Conservation (phyloP, 2,113 vertebrate genomes). For the Corythornis vintsioides region DNA sequence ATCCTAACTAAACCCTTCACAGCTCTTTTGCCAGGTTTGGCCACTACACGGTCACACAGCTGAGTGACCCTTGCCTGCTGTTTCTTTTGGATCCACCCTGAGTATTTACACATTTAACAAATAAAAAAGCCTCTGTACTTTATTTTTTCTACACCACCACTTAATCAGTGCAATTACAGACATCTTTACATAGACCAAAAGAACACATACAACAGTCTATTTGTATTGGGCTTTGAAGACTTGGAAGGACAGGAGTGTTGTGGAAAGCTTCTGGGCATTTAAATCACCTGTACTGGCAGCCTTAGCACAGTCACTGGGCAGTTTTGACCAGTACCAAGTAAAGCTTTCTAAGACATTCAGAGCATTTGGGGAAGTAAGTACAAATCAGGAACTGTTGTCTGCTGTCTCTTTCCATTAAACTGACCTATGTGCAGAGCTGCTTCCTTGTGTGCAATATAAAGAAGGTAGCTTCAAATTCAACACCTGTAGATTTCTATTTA, state of each 20-base stretch:
- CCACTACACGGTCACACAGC: background rate
- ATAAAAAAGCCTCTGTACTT: background rate
- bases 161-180: background rate
- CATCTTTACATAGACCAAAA: background rate
- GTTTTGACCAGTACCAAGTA: background rate
- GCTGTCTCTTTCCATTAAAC: background rate
- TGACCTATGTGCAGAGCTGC: background rate
- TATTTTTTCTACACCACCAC: background rate
- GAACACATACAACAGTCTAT: background rate
- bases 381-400: background rate
- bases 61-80: background rate
- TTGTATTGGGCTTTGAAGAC: background rate
- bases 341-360: background rate
- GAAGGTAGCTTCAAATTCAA: background rate
- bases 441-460: background rate
- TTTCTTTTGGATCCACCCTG: background rate
- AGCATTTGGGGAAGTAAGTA: background rate
- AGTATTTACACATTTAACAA: background rate
- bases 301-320: background rate
- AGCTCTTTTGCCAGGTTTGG: background rate
- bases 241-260: background rate
- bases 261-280: background rate
- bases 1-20: background rate
- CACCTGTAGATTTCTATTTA: background rate
- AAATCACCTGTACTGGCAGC: fast-evolving